Conservation (phyloP, 2,797 vertebrate species). For the Simalia tracyae region DNA sequence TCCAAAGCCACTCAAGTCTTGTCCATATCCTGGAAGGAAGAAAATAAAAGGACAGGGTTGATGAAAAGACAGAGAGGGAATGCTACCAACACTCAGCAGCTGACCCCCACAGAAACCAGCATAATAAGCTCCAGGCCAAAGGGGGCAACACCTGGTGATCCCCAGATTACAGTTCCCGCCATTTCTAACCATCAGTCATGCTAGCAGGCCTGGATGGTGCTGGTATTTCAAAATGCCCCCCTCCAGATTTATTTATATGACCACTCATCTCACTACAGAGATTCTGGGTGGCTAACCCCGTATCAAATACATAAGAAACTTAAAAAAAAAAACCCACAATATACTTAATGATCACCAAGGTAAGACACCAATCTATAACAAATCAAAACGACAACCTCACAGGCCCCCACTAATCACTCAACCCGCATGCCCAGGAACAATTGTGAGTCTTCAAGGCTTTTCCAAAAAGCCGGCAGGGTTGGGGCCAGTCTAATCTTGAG, state of each 20-base stretch:
- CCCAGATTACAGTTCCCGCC: background rate
- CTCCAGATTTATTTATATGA: background rate
- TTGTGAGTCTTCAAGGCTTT: background rate
- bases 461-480: background rate
- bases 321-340: background rate
- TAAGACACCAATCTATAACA: background rate
- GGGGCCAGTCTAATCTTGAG: background rate
- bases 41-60: constrained; percentile 23
- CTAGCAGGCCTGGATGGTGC: background rate
- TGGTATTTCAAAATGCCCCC: background rate
- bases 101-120: background rate
- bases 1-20: constrained; percentile 95
- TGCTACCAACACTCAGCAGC: background rate
- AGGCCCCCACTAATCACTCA: background rate
- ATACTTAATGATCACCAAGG: background rate
- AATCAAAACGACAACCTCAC: background rate
- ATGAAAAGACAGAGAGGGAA: constrained; percentile 8
- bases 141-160: background rate
- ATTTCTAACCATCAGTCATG: background rate
- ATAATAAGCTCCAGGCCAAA: background rate
- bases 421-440: background rate
- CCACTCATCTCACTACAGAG: background rate
- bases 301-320: background rate
- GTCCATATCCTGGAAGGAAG: constrained; percentile 87
- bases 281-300: background rate